Percentiles rank a stretch among this genome's conserved stretches.
Evolutionary conservation across 2,113 vertebrate genomes (phyloP).

Genomic region (Pycnonotus jocosus): DNA sequence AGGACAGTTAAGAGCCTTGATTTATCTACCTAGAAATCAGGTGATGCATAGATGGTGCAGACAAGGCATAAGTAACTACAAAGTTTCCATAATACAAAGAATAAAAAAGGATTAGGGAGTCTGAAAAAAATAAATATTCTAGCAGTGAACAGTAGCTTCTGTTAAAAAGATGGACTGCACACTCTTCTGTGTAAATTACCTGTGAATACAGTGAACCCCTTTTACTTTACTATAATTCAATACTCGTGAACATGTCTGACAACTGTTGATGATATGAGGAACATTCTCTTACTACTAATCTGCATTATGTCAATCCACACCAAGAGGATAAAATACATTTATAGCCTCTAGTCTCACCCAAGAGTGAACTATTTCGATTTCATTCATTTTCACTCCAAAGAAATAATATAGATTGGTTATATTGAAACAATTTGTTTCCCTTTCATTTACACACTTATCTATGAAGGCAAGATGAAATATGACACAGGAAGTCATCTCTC

Average conservation of each 20-base stretch:
- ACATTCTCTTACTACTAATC: constrained; percentile 39
- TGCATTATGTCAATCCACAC: constrained; percentile 31
- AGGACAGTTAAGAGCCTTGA: not conserved
- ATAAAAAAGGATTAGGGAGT: not conserved
- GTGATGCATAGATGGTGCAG: not conserved
- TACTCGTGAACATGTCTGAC: not conserved
- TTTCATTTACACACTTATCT: constrained; percentile 67
- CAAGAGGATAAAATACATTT: constrained; percentile 66
- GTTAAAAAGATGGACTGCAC: constrained; percentile 9
- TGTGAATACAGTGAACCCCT: not conserved
- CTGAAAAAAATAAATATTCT: not conserved
- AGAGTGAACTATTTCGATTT: constrained; percentile 68
- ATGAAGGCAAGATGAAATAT: constrained; percentile 48
- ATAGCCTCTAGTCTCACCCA: constrained; percentile 59
- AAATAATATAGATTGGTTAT: constrained; percentile 63
- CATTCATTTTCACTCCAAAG: constrained; percentile 59
- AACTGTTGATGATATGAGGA: constrained; percentile 1
- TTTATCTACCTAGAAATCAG: not conserved
- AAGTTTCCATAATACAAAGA: not conserved
- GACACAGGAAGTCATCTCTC: constrained; percentile 36
- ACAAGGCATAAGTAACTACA: not conserved
- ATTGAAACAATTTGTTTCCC: constrained; percentile 61
- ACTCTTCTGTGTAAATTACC: constrained; percentile 34
- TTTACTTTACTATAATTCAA: constrained; percentile 39
- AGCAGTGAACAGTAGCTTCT: not conserved